Evolutionary conservation across 2,113 vertebrate genomes (phyloP).

Genomic region (Bufo gargarizans): DNA sequence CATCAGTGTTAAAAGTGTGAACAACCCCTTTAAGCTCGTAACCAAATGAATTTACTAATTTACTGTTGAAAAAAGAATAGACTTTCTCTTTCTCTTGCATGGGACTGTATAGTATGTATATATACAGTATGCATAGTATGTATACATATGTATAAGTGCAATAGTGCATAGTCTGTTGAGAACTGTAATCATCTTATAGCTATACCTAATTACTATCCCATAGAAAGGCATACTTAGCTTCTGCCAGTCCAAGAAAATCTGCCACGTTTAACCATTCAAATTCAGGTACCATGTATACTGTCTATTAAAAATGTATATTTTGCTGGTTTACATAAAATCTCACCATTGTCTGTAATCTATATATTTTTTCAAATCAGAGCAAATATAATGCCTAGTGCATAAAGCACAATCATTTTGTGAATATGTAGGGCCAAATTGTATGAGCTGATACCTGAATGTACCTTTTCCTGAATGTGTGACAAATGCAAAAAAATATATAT

Average conservation of each 20-base stretch:
- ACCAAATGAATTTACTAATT: too few species aligned
- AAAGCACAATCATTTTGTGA: not conserved
- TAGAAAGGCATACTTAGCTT: not conserved
- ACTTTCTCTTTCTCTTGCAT: not conserved
- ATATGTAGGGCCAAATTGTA: not conserved
- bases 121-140: too few species aligned
- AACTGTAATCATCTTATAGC: not conserved
- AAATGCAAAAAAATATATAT: not conserved
- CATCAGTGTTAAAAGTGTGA: too few species aligned
- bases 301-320: not conserved
- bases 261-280: not conserved
- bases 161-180: not conserved
- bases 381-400: not conserved
- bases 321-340: not conserved
- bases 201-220: conserved; percentile 3
- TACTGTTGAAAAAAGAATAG: too few species aligned
- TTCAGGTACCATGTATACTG: not conserved
- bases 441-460: not conserved
- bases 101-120: not conserved
- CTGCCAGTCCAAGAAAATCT: not conserved
- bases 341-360: not conserved
- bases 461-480: not conserved
- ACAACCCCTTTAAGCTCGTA: too few species aligned
- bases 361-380: not conserved
- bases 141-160: too few species aligned